These are phyloP conservation scores for Actinemys pallida DNA, from an alignment of 2,113 vertebrate genomes.

Conservation along the genomic window DNA sequence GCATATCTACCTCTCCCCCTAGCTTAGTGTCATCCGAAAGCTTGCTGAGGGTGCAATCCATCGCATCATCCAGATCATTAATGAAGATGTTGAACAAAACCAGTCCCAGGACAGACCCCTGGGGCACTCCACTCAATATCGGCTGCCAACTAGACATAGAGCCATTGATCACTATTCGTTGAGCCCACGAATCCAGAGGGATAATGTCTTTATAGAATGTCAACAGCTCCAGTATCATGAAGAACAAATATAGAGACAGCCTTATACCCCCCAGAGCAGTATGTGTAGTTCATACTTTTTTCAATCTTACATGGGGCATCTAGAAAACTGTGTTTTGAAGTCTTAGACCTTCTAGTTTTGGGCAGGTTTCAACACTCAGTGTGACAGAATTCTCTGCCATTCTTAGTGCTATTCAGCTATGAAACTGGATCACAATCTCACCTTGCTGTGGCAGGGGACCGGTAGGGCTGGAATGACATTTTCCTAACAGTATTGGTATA, in stretches of 20 bases:
- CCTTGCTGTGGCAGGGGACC: neutral
- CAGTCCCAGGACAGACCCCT: no score
- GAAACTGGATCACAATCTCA: neutral
- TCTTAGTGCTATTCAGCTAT: neutral
- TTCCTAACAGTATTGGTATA: neutral
- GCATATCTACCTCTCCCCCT: no score
- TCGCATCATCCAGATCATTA: no score
- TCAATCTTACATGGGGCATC: accelerated
- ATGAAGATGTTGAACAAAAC: no score
- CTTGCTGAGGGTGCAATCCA: no score
- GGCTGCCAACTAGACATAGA: no score
- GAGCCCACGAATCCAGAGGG: neutral
- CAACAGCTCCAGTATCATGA: neutral
- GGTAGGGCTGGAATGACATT: neutral
- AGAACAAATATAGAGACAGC: neutral
- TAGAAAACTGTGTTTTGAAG: neutral
- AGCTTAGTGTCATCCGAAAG: no score
- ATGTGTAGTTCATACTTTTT: neutral
- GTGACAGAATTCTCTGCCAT: accelerated
- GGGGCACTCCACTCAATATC: no score
- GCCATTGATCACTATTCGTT: no score
- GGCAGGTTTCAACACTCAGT: neutral
- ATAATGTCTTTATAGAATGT: neutral
- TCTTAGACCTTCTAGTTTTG: neutral
- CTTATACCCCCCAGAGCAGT: neutral